phyloP scores from a whole-genome alignment of 2,888 invertebrate species.

The Pomacea canaliculata region DNA sequence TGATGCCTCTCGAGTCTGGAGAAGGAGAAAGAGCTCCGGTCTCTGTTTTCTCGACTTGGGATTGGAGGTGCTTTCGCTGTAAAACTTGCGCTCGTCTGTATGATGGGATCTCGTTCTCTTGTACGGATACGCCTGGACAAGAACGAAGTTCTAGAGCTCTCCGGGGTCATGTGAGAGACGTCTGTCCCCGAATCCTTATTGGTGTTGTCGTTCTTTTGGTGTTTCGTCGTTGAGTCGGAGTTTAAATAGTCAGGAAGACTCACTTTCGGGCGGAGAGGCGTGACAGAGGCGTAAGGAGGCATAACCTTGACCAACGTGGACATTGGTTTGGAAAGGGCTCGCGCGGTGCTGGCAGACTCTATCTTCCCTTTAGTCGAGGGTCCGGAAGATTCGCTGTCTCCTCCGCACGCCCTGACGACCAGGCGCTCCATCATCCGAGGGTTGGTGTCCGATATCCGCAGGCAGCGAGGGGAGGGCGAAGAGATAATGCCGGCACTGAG shows the following conservation, averaged over 20 bases:
- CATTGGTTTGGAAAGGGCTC: not conserved
- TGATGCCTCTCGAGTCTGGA: not conserved
- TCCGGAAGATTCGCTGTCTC: not conserved
- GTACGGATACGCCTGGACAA: too few relatives aligned
- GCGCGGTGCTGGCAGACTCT: not conserved
- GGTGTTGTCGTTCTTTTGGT: too few relatives aligned
- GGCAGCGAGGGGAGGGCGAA: too few relatives aligned
- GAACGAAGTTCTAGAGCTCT: too few relatives aligned
- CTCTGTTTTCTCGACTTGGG: not conserved
- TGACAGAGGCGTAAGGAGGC: not conserved
- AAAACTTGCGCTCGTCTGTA: not conserved
- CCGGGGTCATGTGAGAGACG: too few relatives aligned
- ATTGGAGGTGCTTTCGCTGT: not conserved
- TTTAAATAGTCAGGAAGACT: too few relatives aligned
- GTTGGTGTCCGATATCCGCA: not conserved
- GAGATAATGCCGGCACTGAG: too few relatives aligned
- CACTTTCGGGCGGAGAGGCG: not conserved
- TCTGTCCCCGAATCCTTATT: too few relatives aligned
- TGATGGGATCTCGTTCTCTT: too few relatives aligned
- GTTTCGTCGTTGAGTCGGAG: too few relatives aligned
- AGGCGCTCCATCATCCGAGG: not conserved
- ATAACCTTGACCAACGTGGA: not conserved
- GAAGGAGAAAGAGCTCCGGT: not conserved
- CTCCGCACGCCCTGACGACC: not conserved
- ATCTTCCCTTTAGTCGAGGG: not conserved